phyloP scores from a whole-genome alignment of 2,888 invertebrate species.

The Zygaena filipendulae region DNA sequence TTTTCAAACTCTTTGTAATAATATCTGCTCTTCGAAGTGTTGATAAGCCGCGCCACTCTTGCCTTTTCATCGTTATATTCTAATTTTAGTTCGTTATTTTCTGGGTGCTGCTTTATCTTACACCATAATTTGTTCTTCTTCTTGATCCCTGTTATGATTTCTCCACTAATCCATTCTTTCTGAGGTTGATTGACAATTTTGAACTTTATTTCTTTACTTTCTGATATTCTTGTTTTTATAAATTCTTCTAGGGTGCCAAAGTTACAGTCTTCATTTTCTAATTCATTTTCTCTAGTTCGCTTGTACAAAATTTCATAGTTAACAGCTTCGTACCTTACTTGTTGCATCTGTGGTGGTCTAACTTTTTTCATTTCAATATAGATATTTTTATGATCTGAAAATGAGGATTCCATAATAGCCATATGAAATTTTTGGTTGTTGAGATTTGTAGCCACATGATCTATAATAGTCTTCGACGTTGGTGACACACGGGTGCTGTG shows the following conservation, averaged over 20 bases:
- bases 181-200: constrained; percentile 11
- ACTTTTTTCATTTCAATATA: constrained; percentile 9
- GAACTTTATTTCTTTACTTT: constrained; percentile 1
- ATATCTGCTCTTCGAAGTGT: constrained; percentile 8
- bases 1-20: constrained; percentile 11
- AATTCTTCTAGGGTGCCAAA: neutral
- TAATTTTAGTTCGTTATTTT: constrained; percentile 3
- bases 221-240: neutral
- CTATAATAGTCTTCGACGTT: constrained; percentile 14
- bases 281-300: neutral
- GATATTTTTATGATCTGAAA: constrained; percentile 15
- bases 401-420: constrained; percentile 8
- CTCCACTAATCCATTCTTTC: constrained; percentile 14
- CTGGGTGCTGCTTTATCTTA: constrained; percentile 4
- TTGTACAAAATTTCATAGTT: neutral
- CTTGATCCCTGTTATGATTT: constrained; percentile 10
- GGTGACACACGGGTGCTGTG: constrained; percentile 11
- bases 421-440: constrained; percentile 11
- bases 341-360: constrained; percentile 1
- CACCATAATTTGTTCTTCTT: constrained; percentile 12
- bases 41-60: constrained; percentile 5
- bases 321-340: neutral
- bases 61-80: constrained; percentile 7
- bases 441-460: constrained; percentile 14
- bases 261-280: neutral